phyloP scores from a whole-genome alignment of 1,140 invertebrate species.

The Charaxes varanes region DNA sequence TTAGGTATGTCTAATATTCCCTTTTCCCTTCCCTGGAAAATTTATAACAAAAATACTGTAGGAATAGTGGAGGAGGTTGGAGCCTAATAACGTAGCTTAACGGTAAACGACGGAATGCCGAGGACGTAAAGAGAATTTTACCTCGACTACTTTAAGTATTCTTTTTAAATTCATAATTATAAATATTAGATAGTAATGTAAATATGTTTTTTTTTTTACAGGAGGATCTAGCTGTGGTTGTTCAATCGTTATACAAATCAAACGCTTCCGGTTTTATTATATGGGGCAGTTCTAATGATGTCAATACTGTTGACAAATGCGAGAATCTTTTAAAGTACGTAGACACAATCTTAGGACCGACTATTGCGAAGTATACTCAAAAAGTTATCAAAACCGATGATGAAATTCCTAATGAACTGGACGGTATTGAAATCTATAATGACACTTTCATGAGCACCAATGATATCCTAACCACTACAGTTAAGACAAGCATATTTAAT shows the following conservation, averaged over 20 bases:
- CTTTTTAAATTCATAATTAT: too few species aligned
- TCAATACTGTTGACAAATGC: conserved; percentile 79
- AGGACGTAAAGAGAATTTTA: too few species aligned
- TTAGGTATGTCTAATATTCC: too few species aligned
- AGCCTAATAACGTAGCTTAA: too few species aligned
- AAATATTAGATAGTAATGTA: too few species aligned
- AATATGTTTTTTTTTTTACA: conserved; percentile 50
- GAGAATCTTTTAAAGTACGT: conserved; percentile 76
- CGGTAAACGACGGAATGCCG: too few species aligned
- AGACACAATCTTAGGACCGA: conserved; percentile 77
- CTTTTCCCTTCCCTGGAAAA: too few species aligned
- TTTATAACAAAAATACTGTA: too few species aligned
- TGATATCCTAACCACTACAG: neutral
- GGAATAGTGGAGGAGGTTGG: too few species aligned
- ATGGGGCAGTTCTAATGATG: conserved; percentile 84
- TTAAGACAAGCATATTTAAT: neutral
- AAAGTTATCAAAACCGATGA: conserved; percentile 18
- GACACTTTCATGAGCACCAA: neutral
- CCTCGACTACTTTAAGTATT: too few species aligned
- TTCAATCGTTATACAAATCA: conserved; percentile 73
- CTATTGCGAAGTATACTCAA: conserved; percentile 54
- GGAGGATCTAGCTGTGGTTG: conserved; percentile 74
- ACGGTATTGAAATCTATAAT: neutral
- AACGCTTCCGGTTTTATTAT: conserved; percentile 79
- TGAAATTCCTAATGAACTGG: neutral